phyloP scores from a whole-genome alignment of 2,113 vertebrate species.

The Abramis brama region DNA sequence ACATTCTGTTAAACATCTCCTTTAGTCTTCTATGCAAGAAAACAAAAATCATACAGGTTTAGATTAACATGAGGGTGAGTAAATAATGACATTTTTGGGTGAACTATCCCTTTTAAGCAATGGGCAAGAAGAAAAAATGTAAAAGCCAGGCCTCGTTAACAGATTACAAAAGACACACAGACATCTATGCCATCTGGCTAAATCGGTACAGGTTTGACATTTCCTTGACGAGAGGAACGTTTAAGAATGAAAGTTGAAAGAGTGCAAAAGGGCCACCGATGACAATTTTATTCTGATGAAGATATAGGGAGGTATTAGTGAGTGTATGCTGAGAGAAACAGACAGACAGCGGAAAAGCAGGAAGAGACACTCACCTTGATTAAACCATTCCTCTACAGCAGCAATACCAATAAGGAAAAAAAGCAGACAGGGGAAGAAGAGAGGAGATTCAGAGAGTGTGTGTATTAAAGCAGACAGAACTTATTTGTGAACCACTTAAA shows the following conservation, averaged over 20 bases:
- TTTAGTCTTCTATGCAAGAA: neutral
- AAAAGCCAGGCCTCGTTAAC: neutral
- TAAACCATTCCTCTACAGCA: conserved; percentile 96
- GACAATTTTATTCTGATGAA: conserved; percentile 4
- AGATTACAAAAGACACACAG: conserved; percentile 11
- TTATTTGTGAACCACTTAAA: conserved; percentile 55
- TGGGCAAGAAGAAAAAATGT: neutral
- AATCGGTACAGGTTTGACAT: conserved; percentile 16
- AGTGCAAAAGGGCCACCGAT: neutral
- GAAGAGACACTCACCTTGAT: conserved; percentile 89
- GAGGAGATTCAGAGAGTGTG: conserved; percentile 74
- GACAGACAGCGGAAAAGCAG: conserved; percentile 3
- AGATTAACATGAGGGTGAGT: neutral
- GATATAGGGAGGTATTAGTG: neutral
- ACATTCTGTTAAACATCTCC: neutral
- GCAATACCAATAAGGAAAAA: conserved; percentile 79
- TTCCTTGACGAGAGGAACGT: conserved; percentile 1
- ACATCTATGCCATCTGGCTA: neutral
- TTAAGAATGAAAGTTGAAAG: conserved; percentile 1
- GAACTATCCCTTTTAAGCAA: conserved; percentile 2
- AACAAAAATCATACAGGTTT: neutral
- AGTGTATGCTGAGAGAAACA: neutral
- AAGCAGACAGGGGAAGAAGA: conserved; percentile 75
- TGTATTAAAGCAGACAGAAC: conserved; percentile 53
- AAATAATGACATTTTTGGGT: neutral